Conservation (phyloP, 1,140 invertebrate species). For the Drosophila subobscura region DNA sequence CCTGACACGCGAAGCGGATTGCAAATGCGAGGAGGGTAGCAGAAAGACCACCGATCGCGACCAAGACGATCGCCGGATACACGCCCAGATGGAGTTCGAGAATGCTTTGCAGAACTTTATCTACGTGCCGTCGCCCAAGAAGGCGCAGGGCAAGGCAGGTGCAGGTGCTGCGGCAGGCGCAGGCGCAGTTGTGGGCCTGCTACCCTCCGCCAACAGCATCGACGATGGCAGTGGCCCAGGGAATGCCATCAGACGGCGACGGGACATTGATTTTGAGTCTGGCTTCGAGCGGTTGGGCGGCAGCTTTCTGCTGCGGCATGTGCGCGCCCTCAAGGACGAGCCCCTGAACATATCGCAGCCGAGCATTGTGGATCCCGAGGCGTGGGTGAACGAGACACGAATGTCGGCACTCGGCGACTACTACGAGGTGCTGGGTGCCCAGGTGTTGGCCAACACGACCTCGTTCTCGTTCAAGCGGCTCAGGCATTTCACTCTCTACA, state of each 20-base stretch:
- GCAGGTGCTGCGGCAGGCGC: neutral
- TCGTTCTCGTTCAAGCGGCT: slow-evolving; percentile 86
- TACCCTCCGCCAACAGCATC: slow-evolving; percentile 31
- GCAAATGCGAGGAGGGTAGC: slow-evolving; percentile 43
- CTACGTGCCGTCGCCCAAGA: slow-evolving; percentile 44
- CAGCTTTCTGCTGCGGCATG: slow-evolving; percentile 64
- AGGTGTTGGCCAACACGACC: slow-evolving; percentile 57
- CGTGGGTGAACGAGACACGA: slow-evolving; percentile 23
- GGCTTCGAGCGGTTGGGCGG: slow-evolving; percentile 6
- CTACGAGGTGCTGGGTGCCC: slow-evolving; percentile 35
- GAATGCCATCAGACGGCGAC: slow-evolving; percentile 11
- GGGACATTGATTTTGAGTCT: slow-evolving; percentile 19
- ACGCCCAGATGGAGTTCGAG: slow-evolving; percentile 70
- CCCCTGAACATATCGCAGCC: neutral
- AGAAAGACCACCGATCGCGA: slow-evolving; percentile 6
- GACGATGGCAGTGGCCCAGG: slow-evolving; percentile 5
- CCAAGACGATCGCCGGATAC: slow-evolving; percentile 16
- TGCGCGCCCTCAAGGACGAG: slow-evolving; percentile 29
- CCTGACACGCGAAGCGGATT: neutral
- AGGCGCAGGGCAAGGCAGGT: neutral
- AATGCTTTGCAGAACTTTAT: slow-evolving; percentile 79
- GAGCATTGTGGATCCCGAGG: neutral
- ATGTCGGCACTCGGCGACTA: slow-evolving; percentile 41
- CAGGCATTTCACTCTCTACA: slow-evolving; percentile 89
- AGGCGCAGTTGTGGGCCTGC: no score